A percentile compares a stretch with the other conserved stretches of the same genome.
Conservation (phyloP, 2,797 vertebrate genomes). For the Coracias cyanogaster region DNA sequence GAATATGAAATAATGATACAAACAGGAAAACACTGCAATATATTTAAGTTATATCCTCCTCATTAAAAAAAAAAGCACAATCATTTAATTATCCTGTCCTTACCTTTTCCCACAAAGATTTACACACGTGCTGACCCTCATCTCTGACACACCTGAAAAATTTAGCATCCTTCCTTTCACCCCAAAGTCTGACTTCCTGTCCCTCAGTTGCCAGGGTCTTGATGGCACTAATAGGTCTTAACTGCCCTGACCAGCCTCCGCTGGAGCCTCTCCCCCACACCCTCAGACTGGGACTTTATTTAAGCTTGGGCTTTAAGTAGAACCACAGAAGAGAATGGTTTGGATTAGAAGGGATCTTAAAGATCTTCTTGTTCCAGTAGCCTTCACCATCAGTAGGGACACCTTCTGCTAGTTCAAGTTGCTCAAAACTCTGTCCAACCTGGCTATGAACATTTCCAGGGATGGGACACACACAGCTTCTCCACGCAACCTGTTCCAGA, state of each 20-base stretch:
- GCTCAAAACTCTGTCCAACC: background rate
- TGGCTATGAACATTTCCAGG: background rate
- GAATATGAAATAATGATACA: background rate
- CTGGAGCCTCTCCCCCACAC: background rate
- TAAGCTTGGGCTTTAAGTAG: background rate
- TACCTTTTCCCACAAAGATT: background rate
- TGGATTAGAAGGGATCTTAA: background rate
- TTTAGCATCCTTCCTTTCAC: background rate
- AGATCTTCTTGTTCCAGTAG: accelerated
- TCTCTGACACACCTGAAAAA: background rate
- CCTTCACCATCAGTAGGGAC: accelerated
- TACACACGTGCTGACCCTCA: background rate
- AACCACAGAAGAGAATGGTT: background rate
- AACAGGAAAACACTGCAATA: background rate
- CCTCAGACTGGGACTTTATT: background rate
- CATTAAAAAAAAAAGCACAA: background rate
- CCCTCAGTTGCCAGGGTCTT: background rate
- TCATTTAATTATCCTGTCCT: background rate
- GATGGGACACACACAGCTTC: background rate
- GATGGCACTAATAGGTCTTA: background rate
- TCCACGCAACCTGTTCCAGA: background rate
- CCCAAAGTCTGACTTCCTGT: background rate
- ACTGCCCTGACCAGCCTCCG: background rate
- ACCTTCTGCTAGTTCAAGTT: background rate
- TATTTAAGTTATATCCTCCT: background rate